A percentile compares a stretch with the other conserved stretches of the same genome.
phyloP scores from a whole-genome alignment of 2,797 vertebrate genomes.

The Acrossocheilus wenchowensis region DNA sequence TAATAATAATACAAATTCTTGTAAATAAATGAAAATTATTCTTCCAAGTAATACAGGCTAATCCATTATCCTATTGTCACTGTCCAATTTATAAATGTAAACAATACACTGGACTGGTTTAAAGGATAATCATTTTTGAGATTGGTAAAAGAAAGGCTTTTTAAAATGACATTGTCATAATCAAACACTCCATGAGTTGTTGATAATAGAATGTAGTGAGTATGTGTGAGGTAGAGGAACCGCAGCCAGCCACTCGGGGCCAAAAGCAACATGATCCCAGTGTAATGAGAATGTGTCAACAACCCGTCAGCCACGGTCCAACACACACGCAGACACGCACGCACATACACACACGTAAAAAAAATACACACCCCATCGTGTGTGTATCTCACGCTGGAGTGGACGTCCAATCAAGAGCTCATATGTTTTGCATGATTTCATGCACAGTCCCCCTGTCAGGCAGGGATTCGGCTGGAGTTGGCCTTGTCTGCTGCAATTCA shows the following conservation, averaged over 20 bases:
- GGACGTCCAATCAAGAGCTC: constrained; percentile 62
- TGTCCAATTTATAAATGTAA: not conserved
- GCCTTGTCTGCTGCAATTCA: constrained; percentile 55
- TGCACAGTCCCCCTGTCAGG: constrained; percentile 51
- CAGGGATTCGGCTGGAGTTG: constrained; percentile 37
- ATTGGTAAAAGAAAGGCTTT: constrained; percentile 26
- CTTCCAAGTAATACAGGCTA: not conserved
- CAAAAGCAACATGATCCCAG: constrained; percentile 60
- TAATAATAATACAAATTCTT: not conserved
- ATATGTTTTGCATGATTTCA: constrained; percentile 63
- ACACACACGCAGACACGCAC: constrained; percentile 44
- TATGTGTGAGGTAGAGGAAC: constrained; percentile 47
- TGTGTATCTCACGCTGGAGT: constrained; percentile 58
- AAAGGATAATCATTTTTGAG: not conserved
- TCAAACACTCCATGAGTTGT: constrained; percentile 55
- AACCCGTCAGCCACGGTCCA: constrained; percentile 58
- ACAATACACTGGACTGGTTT: not conserved
- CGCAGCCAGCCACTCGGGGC: constrained; percentile 54
- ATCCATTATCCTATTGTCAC: not conserved
- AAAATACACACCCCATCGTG: not conserved
- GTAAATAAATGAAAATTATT: not conserved
- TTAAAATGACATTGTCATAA: constrained; percentile 39
- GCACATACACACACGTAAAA: constrained; percentile 18
- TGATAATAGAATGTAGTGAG: constrained; percentile 56
- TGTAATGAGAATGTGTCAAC: constrained; percentile 64